phyloP scores from a whole-genome alignment of 2,113 vertebrate species.

The Plecturocebus donacophilus region DNA sequence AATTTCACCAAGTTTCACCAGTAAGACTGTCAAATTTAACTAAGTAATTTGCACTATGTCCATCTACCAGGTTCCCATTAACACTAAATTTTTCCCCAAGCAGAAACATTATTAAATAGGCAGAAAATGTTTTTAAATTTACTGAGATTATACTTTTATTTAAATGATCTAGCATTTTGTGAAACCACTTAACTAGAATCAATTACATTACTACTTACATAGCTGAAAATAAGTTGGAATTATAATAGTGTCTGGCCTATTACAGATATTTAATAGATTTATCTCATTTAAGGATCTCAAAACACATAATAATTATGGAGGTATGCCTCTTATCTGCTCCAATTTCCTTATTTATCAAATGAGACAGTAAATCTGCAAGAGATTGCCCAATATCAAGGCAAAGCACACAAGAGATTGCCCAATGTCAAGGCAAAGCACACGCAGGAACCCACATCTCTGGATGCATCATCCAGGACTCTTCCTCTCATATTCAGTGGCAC shows the following conservation, averaged over 20 bases:
- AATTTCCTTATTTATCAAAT: not conserved
- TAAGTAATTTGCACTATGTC: not conserved
- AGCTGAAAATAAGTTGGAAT: conserved; percentile 12
- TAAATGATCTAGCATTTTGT: conserved; percentile 35
- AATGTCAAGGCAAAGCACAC: not conserved
- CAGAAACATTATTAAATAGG: conserved; percentile 16
- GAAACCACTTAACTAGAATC: conserved; percentile 30
- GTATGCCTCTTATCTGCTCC: not conserved
- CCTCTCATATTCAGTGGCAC: not conserved
- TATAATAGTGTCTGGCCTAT: not conserved
- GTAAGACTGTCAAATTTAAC: conserved; percentile 22
- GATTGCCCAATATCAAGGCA: not conserved
- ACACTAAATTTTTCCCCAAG: not conserved
- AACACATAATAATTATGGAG: not conserved
- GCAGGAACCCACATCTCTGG: not conserved
- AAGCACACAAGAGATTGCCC: not conserved
- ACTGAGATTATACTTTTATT: not conserved
- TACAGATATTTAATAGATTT: not conserved
- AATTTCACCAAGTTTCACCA: conserved; percentile 40
- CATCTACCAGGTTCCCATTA: not conserved
- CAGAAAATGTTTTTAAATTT: conserved; percentile 34
- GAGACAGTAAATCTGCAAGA: not conserved
- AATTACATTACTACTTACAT: not conserved
- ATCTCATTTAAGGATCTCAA: not conserved
- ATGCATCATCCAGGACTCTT: not conserved